Base-by-base conservation (phyloP, 1,140 invertebrate genomes). In the Micrasema longulum region DNA sequence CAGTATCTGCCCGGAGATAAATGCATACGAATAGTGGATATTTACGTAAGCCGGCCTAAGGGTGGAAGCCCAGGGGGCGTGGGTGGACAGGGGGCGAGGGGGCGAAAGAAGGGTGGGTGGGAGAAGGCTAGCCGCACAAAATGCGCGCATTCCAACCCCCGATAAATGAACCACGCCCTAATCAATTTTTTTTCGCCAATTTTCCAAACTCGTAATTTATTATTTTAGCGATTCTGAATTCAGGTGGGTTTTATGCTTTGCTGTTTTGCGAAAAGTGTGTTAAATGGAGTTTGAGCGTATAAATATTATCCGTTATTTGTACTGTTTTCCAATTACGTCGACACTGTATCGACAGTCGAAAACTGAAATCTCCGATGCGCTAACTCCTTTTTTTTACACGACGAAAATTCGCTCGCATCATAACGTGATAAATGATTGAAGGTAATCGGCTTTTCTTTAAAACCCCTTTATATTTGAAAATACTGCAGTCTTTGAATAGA, bases 1-100 rank as follows among this genome's bases (percentile, higher is more conserved):
- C 72, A 74, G 69, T 74, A 74, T 74, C 63, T 66, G 41, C 43
- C 67, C 38, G 48, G 48, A 72, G 62, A 72, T 72, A 73, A 74
- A 74, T 62, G 73, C 73, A 74, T 65, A 48, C 66, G 53, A 57
- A 65, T 53, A 64, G 62, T 71, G 67, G 53, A 75, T 75, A 75
- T 75, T 75, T 75, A 70, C 73, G 69, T 75, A 75, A 68, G 62
- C 68, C 52, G 62, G 53, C 50, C 36, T 47, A 26, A 23, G 41
- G 41, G 62, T 26, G 62, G 23, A 45, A 12, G 23, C 41, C 43
- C 31, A 11, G 52, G 22, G 31, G 11, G 16, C 12, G 12, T 20
- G 14, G 50, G 22, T 12, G 18, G 12, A 11, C 23, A 20, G 50
- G 23, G 14, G 22, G 52, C 16, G 36, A 18, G 23, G 36, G n/a